Conservation (phyloP, 2,797 vertebrate species). For the Ceyx erithaca region DNA sequence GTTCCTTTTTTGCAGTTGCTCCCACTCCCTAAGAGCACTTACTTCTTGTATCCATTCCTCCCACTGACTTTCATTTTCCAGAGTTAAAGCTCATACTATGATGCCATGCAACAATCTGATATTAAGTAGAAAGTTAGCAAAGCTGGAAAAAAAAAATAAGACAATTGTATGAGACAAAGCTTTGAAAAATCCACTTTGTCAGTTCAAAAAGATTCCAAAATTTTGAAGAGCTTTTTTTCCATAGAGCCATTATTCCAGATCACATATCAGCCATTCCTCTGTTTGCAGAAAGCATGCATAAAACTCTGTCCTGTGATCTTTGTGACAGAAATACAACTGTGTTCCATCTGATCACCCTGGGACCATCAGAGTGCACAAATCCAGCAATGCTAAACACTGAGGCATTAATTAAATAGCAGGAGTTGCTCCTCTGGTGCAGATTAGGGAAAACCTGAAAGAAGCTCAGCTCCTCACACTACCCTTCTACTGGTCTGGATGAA, state of each 20-base stretch:
- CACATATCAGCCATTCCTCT: not conserved
- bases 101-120: not conserved
- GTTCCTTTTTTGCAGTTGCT: not conserved
- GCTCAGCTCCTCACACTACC: not conserved
- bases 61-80: not conserved
- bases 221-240: conserved; percentile 17
- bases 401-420: conserved; percentile 11
- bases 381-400: not conserved
- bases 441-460: conserved; percentile 19
- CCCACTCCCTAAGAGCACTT: not conserved
- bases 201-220: conserved; percentile 1
- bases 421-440: not conserved
- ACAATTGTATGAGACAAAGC: not conserved
- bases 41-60: not conserved
- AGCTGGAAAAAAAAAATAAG: conserved; percentile 10
- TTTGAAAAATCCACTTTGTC: conserved; percentile 37
- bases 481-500: not conserved
- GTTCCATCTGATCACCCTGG: conserved; percentile 16
- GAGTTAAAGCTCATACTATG: not conserved
- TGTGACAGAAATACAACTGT: conserved; percentile 22
- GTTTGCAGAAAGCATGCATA: conserved; percentile 6
- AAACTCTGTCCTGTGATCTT: not conserved
- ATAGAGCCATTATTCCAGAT: not conserved
- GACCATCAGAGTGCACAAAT: not conserved
- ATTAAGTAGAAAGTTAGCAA: conserved; percentile 9